Conservation (phyloP, 2,797 vertebrate species). For the Podargus strigoides region DNA sequence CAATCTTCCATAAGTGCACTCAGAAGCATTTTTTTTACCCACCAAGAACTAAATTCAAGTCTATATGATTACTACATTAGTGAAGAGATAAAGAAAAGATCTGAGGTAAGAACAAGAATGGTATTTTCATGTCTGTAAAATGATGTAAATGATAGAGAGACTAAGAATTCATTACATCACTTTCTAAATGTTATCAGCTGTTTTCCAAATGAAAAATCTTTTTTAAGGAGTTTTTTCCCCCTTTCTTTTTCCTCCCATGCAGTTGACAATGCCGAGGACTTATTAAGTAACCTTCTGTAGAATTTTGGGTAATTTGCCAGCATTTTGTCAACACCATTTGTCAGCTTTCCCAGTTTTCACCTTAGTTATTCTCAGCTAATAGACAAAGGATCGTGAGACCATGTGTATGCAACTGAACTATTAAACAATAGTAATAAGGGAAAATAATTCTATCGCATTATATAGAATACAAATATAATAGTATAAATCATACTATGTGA, state of each 20-base stretch:
- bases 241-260: background rate
- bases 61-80: background rate
- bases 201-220: background rate
- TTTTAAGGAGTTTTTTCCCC: fast-evolving
- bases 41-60: background rate
- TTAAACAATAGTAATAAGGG: background rate
- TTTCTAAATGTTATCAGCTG: background rate
- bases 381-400: background rate
- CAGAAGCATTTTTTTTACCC: background rate
- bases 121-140: background rate
- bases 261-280: background rate
- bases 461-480: background rate
- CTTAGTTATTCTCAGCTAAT: background rate
- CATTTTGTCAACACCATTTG: background rate
- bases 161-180: background rate
- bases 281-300: background rate
- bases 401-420: background rate
- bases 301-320: background rate
- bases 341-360: background rate
- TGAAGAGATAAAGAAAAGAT: background rate
- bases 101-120: background rate
- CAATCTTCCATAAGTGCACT: background rate
- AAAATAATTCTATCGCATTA: background rate
- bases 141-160: background rate
- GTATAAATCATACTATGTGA: background rate